phyloP scores from a whole-genome alignment of 2,113 vertebrate genomes.

The Ochotona curzoniae region DNA sequence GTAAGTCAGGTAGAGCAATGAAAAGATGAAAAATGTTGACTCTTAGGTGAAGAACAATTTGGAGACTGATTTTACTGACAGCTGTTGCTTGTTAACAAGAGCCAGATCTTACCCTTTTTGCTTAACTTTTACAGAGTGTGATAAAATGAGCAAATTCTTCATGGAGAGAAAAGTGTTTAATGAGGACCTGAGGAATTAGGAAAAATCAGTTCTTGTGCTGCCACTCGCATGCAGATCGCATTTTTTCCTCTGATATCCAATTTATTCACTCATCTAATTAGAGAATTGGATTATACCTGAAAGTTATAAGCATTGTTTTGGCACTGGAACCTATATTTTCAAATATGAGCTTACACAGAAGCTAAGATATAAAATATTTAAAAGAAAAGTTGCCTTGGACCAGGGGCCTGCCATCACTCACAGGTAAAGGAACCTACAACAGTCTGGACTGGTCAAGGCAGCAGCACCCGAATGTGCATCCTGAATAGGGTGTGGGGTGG shows the following conservation, averaged over 20 bases:
- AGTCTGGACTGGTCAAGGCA: too few species aligned
- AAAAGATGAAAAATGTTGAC: not conserved
- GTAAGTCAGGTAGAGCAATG: too few species aligned
- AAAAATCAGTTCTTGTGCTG: not conserved
- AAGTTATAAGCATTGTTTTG: not conserved
- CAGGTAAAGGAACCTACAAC: too few species aligned
- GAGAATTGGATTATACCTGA: not conserved
- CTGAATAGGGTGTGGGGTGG: too few species aligned
- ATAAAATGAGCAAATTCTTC: not conserved
- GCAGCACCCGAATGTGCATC: too few species aligned
- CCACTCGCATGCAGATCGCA: not conserved
- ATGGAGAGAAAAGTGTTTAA: not conserved
- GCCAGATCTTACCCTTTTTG: not conserved
- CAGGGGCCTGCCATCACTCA: too few species aligned
- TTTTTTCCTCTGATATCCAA: not conserved
- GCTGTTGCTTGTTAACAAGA: fast-evolving
- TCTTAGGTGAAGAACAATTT: too few species aligned
- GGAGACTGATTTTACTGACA: too few species aligned
- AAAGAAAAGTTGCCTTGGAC: not conserved
- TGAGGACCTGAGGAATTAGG: not conserved
- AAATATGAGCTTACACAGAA: not conserved
- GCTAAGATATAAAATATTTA: not conserved
- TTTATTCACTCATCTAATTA: not conserved
- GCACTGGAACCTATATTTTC: not conserved
- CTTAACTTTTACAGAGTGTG: not conserved